A percentile compares a stretch with the other conserved stretches of the same genome.
Evolutionary conservation across 2,113 vertebrate species (phyloP).

Genomic region (Gymnarchus niloticus): DNA sequence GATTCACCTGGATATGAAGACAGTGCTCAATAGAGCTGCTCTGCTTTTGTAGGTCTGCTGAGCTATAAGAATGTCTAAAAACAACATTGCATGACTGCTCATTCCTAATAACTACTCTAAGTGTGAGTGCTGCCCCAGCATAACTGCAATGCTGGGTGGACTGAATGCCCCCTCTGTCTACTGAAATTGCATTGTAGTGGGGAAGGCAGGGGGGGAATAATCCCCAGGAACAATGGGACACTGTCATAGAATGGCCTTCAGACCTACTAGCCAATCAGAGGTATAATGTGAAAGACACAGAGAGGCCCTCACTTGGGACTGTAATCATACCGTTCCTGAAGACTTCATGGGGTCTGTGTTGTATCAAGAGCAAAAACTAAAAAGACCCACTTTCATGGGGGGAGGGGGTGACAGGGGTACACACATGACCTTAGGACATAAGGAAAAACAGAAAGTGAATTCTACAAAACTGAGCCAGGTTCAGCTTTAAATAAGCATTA

Average conservation of each 20-base stretch:
- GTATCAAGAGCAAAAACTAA: neutral
- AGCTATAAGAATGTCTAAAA: neutral
- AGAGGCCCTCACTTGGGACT: neutral
- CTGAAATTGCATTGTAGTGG: neutral
- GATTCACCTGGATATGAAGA: neutral
- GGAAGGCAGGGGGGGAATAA: neutral
- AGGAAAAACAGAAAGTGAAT: neutral
- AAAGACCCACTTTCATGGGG: neutral
- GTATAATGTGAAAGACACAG: neutral
- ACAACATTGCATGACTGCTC: neutral
- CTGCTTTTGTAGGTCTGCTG: neutral
- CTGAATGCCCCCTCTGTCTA: neutral
- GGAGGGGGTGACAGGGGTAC: neutral
- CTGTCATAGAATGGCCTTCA: neutral
- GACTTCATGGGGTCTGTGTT: neutral
- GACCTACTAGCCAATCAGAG: neutral
- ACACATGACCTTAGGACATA: neutral
- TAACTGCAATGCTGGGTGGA: neutral
- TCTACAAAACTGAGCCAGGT: neutral
- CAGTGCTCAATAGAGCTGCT: neutral
- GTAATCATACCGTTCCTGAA: neutral
- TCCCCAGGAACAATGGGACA: neutral
- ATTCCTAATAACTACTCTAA: neutral
- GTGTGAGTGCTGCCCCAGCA: neutral
- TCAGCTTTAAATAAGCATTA: slow-evolving; percentile 25